A percentile compares a stretch with the other conserved stretches of the same genome.
phyloP scores from a whole-genome alignment of 2,888 invertebrate species.

The Agrilus biguttatus region DNA sequence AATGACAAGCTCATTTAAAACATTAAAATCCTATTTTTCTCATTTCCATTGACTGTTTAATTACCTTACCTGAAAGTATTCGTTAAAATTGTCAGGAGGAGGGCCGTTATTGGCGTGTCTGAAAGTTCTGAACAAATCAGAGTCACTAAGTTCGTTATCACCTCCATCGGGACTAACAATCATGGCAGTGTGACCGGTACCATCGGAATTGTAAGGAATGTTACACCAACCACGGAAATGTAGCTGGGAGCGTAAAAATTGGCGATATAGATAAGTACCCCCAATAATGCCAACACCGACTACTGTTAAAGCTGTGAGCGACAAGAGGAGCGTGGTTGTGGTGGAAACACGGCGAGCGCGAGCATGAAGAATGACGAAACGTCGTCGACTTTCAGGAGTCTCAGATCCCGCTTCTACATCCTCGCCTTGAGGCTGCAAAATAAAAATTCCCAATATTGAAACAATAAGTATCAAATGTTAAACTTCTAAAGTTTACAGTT shows the following conservation, averaged over 20 bases:
- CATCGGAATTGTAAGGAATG: conserved; percentile 38
- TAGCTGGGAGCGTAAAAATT: conserved; percentile 48
- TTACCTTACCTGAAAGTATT: conserved; percentile 1
- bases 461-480: not conserved
- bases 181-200: conserved; percentile 14
- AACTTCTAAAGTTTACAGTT: too few species aligned
- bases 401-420: conserved; percentile 33
- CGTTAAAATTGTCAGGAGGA: too few species aligned
- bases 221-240: conserved; percentile 55
- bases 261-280: conserved; percentile 62
- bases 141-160: conserved; percentile 4
- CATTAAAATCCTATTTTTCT: too few species aligned
- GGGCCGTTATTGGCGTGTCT: too few species aligned
- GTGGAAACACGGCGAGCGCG: conserved; percentile 41
- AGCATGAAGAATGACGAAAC: conserved; percentile 31
- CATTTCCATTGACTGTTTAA: not conserved
- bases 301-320: conserved; percentile 53
- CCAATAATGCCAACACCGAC: conserved; percentile 56
- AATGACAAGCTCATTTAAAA: too few species aligned
- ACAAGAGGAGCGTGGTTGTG: conserved; percentile 51
- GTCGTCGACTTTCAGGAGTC: conserved; percentile 20
- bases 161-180: conserved; percentile 3
- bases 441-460: not conserved
- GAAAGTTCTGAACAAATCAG: conserved; percentile 4
- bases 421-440: conserved; percentile 22